Conservation (phyloP, 2,113 vertebrate species). For the Embiotoca jacksoni region DNA sequence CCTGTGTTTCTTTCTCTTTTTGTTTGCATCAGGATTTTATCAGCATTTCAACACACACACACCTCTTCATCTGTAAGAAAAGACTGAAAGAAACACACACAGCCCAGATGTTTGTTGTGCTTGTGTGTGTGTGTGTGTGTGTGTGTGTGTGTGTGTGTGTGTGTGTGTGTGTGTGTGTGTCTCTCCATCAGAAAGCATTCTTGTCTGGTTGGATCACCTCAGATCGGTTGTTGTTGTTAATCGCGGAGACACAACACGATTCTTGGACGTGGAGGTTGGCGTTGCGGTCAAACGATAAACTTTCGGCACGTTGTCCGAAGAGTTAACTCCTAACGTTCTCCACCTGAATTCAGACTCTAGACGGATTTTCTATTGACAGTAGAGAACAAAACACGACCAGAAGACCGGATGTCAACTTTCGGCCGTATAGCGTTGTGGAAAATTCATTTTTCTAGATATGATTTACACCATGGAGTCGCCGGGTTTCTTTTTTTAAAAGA, state of each 20-base stretch:
- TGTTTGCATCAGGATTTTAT: constrained; percentile 21
- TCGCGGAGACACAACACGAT: neutral
- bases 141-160: neutral
- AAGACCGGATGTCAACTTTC: too few relatives aligned
- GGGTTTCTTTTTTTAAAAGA: too few relatives aligned
- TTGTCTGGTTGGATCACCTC: neutral
- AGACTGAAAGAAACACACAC: neutral
- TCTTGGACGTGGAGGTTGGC: neutral
- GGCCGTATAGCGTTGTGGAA: too few relatives aligned
- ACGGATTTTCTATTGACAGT: too few relatives aligned
- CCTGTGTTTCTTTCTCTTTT: neutral
- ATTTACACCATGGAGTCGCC: too few relatives aligned
- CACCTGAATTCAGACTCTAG: too few relatives aligned
- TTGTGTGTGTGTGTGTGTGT: neutral
- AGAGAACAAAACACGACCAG: too few relatives aligned
- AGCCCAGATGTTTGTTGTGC: constrained; percentile 10
- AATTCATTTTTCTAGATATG: too few relatives aligned
- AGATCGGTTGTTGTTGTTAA: neutral
- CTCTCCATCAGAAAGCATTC: constrained; percentile 4
- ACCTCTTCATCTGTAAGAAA: too few relatives aligned
- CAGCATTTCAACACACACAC: constrained; percentile 9
- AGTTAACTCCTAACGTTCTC: too few relatives aligned
- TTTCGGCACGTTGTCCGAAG: too few relatives aligned
- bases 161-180: constrained; percentile 1
- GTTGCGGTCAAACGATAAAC: neutral